Conservation (phyloP, 2,888 invertebrate genomes). For the Gnatocerus cornutus region DNA sequence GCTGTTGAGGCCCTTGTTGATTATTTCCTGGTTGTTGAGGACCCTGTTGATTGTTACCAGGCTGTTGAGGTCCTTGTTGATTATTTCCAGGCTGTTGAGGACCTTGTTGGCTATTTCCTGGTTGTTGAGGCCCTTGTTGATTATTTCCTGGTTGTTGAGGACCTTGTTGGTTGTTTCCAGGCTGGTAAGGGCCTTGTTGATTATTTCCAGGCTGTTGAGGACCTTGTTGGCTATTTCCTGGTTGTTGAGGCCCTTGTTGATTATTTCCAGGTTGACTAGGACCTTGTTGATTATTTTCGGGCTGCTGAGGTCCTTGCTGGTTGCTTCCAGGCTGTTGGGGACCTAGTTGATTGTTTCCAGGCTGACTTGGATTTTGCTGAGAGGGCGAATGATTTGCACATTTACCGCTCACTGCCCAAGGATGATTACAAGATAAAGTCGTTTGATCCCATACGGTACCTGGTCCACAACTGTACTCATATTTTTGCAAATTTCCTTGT, state of each 20-base stretch:
- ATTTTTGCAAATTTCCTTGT: conserved; percentile 76
- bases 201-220: conserved; percentile 44
- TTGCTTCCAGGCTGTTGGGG: conserved; percentile 39
- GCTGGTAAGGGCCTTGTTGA: conserved; percentile 45
- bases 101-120: conserved; percentile 40
- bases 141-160: conserved; percentile 26
- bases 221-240: conserved; percentile 40
- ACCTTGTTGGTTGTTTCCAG: conserved; percentile 35
- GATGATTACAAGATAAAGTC: conserved; percentile 82
- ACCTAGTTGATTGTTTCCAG: conserved; percentile 23
- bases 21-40: conserved; percentile 21
- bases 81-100: conserved; percentile 38
- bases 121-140: conserved; percentile 3
- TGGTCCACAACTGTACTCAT: conserved; percentile 82
- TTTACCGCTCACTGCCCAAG: conserved; percentile 73
- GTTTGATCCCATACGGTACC: conserved; percentile 86
- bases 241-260: conserved; percentile 39
- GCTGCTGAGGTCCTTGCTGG: conserved; percentile 29
- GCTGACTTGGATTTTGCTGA: conserved; percentile 9
- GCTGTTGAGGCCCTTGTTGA: conserved; percentile 26
- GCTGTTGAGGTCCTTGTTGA: conserved; percentile 49
- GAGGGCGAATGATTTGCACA: conserved; percentile 49
- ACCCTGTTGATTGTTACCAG: conserved; percentile 37
- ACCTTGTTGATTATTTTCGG: conserved; percentile 26
- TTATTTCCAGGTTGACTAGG: conserved; percentile 34